Evolutionary conservation across 2,113 vertebrate species (phyloP).

Genomic region (Oophaga pumilio): DNA sequence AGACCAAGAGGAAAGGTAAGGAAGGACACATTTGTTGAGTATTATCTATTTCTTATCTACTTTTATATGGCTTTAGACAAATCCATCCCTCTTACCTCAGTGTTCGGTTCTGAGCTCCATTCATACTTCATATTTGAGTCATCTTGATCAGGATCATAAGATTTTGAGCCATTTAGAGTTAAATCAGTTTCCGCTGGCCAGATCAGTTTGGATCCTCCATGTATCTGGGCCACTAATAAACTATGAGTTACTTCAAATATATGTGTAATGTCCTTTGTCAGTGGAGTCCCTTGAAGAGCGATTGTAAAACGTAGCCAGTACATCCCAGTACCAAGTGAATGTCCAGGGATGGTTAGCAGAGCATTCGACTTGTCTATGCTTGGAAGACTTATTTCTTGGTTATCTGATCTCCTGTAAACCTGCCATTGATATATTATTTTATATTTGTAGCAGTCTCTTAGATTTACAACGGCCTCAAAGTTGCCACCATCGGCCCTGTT

Average conservation of each 20-base stretch:
- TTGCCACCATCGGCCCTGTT: conserved; percentile 66
- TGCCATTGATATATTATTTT: conserved; percentile 74
- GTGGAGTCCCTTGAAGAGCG: conserved; percentile 69
- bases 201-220: conserved; percentile 71
- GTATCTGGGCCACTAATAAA: conserved; percentile 69
- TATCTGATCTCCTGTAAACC: conserved; percentile 58
- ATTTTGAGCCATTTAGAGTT: conserved; percentile 72
- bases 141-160: conserved; percentile 71
- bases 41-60: not conserved
- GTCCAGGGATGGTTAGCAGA: conserved; percentile 68
- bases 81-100: conserved; percentile 60
- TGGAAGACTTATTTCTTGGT: conserved; percentile 55
- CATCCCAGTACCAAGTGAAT: conserved; percentile 65
- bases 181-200: conserved; percentile 71
- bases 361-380: conserved; percentile 61
- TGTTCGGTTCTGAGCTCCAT: conserved; percentile 64
- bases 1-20: no score
- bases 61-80: not conserved
- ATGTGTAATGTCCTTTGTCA: conserved; percentile 59
- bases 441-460: conserved; percentile 71
- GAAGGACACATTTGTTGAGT: no score
- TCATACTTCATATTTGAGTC: conserved; percentile 65
- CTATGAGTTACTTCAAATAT: conserved; percentile 68
- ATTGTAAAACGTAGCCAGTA: conserved; percentile 73
- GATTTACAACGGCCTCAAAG: conserved; percentile 73